Percentiles rank a stretch among this genome's conserved stretches.
Evolutionary conservation across 2,888 invertebrate genomes (phyloP).

Genomic region (Leucophenga montana): DNA sequence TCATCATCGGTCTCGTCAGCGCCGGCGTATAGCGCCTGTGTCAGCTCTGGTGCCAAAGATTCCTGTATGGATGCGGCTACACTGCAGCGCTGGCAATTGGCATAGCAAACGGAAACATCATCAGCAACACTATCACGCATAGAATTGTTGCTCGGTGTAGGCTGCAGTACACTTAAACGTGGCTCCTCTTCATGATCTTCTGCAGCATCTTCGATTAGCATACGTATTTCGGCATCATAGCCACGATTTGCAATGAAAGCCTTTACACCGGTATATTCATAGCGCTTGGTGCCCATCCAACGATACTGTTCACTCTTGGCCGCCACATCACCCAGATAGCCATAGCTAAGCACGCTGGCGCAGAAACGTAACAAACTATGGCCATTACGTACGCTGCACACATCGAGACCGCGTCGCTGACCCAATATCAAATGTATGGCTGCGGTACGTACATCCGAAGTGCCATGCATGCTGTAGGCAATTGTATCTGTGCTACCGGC

Average conservation of each 20-base stretch:
- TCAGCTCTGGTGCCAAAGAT: slow-evolving; percentile 33
- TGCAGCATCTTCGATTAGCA: slow-evolving; percentile 68
- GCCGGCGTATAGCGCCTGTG: slow-evolving; percentile 35
- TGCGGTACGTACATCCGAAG: slow-evolving; percentile 84
- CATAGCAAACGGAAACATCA: slow-evolving; percentile 54
- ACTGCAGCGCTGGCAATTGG: slow-evolving; percentile 60
- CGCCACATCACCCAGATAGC: slow-evolving; percentile 88
- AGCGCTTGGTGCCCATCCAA: slow-evolving; percentile 90
- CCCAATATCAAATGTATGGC: slow-evolving; percentile 88
- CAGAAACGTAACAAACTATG: slow-evolving; percentile 79
- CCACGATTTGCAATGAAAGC: slow-evolving; percentile 78
- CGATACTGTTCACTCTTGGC: slow-evolving; percentile 85
- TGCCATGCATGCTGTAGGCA: slow-evolving; percentile 85
- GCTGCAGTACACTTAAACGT: slow-evolving; percentile 64
- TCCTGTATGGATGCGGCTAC: slow-evolving; percentile 55
- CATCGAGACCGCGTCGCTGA: slow-evolving; percentile 81
- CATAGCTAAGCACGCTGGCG: slow-evolving; percentile 86
- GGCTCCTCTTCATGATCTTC: slow-evolving; percentile 22
- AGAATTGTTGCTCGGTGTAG: slow-evolving; percentile 34
- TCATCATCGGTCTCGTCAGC: background rate
- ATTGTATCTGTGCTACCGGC: slow-evolving; percentile 86
- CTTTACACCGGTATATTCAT: slow-evolving; percentile 83
- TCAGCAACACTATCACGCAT: slow-evolving; percentile 28
- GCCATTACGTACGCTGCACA: slow-evolving; percentile 81
- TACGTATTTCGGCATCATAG: slow-evolving; percentile 78